Conservation (phyloP, 1,140 invertebrate species). For the Bombus waltoni region DNA sequence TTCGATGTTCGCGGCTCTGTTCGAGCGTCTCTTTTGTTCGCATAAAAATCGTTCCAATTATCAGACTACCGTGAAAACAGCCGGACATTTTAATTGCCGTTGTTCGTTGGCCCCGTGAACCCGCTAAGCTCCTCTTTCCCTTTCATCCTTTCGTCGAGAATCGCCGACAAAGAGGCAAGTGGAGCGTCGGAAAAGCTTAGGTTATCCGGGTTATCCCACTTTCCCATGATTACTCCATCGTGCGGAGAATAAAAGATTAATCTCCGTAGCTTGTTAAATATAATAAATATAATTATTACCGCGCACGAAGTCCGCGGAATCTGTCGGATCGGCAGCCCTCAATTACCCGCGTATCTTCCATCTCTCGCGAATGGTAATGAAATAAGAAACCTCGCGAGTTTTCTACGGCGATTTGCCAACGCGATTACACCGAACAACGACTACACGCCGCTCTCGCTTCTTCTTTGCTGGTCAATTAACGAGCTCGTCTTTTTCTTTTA, state of each 20-base stretch:
- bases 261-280: conserved; percentile 14
- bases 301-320: not conserved
- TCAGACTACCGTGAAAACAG: conserved; percentile 25
- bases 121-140: not conserved
- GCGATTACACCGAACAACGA: not conserved
- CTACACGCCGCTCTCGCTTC: too few species aligned
- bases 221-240: conserved; percentile 20
- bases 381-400: conserved; percentile 3
- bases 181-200: conserved; percentile 6
- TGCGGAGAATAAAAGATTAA: conserved; percentile 15
- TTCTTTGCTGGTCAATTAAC: not conserved
- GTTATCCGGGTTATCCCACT: conserved; percentile 1
- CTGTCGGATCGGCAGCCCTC: conserved; percentile 6
- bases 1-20: conserved; percentile 8
- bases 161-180: not conserved
- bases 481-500: not conserved
- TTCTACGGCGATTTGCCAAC: not conserved
- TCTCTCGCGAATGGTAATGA: conserved; percentile 3
- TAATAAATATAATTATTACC: conserved; percentile 36
- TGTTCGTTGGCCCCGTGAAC: not conserved
- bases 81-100: conserved; percentile 60
- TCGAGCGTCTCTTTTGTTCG: not conserved
- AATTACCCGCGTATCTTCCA: conserved; percentile 13
- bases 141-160: not conserved
- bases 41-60: conserved; percentile 52